A percentile compares a stretch with the other conserved stretches of the same genome.
Evolutionary conservation across 2,797 vertebrate species (phyloP).

Genomic region (Sebastes minor): DNA sequence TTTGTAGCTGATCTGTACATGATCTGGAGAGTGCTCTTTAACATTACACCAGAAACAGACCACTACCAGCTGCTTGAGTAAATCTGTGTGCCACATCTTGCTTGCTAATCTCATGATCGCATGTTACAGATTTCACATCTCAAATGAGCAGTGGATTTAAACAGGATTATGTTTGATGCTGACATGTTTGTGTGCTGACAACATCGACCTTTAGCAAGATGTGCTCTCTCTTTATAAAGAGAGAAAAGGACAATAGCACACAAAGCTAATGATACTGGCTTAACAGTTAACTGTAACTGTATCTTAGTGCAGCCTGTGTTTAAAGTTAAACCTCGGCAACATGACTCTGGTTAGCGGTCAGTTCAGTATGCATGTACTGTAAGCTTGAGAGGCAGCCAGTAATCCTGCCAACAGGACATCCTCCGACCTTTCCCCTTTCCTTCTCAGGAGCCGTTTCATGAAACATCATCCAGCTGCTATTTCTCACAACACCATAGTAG

Average conservation of each 20-base stretch:
- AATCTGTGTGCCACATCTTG: neutral
- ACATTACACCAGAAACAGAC: neutral
- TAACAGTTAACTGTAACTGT: neutral
- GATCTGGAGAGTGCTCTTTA: neutral
- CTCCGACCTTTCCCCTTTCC: conserved; percentile 32
- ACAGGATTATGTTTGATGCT: neutral
- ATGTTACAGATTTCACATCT: neutral
- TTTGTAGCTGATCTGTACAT: neutral
- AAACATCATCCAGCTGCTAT: conserved; percentile 31
- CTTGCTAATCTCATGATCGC: neutral
- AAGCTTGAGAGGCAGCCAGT: neutral
- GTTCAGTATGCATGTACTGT: neutral
- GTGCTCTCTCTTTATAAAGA: neutral
- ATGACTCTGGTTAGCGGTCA: neutral
- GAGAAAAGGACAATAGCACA: neutral
- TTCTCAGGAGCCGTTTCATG: neutral
- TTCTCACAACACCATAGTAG: neutral
- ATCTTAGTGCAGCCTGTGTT: neutral
- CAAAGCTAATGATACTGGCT: neutral
- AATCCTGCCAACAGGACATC: conserved; percentile 38
- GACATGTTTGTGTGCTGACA: neutral
- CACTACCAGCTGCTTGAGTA: neutral
- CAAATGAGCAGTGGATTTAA: neutral
- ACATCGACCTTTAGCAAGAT: neutral
- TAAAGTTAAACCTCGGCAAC: conserved; percentile 15